These are phyloP conservation scores for Lithophane leautieri DNA, from an alignment of 2,888 invertebrate genomes.

Conservation along the genomic window DNA sequence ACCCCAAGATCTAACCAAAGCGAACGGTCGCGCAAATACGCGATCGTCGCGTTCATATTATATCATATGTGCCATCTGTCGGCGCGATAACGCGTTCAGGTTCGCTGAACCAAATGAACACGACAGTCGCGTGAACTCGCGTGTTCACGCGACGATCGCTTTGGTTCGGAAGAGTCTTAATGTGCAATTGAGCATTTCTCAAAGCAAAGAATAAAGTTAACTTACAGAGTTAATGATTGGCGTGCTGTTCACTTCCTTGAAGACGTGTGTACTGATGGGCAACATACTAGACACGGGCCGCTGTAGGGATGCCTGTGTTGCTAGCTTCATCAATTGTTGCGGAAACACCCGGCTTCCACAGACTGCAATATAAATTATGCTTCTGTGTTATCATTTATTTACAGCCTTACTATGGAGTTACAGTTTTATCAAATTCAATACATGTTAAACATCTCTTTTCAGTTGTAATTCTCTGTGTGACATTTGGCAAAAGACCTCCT, in stretches of 20 bases:
- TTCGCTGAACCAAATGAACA: background rate
- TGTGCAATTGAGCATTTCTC: background rate
- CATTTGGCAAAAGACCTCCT: background rate
- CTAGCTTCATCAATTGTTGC: slow-evolving; percentile 79
- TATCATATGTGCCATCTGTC: background rate
- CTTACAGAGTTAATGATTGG: slow-evolving; percentile 83
- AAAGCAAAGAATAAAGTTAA: background rate
- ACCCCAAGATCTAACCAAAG: background rate
- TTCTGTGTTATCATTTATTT: too few species aligned
- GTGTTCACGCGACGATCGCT: background rate
- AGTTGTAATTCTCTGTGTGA: too few species aligned
- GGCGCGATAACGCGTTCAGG: background rate
- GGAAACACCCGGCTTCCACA: slow-evolving; percentile 75
- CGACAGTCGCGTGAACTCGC: background rate
- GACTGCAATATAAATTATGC: slow-evolving; percentile 70
- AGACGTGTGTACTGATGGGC: slow-evolving; percentile 67
- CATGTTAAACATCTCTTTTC: background rate
- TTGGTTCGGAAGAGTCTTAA: background rate
- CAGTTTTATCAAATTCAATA: background rate
- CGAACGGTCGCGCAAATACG: background rate
- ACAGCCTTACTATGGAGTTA: background rate
- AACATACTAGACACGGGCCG: slow-evolving; percentile 70
- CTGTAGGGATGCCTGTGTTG: slow-evolving; percentile 75
- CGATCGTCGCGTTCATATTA: background rate
- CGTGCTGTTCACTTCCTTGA: slow-evolving; percentile 73